Percentiles rank a stretch among this genome's conserved stretches.
phyloP scores from a whole-genome alignment of 2,113 vertebrate genomes.

The Tyto alba region DNA sequence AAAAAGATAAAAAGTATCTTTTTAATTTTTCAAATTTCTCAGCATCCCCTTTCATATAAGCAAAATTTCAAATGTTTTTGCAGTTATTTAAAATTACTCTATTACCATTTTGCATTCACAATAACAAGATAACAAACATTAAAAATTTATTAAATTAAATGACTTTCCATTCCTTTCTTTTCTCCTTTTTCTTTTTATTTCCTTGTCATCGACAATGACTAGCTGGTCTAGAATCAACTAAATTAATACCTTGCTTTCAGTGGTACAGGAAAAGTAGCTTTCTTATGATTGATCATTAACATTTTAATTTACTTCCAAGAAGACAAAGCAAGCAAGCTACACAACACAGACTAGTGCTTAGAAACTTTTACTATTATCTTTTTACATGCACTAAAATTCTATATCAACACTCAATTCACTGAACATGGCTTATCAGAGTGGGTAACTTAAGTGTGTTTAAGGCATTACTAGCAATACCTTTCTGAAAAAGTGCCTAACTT shows the following conservation, averaged over 20 bases:
- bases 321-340: background rate
- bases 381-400: background rate
- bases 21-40: background rate
- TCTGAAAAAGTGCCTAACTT: background rate
- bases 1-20: background rate
- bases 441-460: background rate
- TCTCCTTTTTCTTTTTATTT: background rate
- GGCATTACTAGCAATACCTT: background rate
- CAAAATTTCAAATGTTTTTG: background rate
- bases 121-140: background rate
- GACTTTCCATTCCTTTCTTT: background rate
- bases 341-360: background rate
- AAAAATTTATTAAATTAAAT: background rate
- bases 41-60: background rate
- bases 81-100: background rate
- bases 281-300: background rate
- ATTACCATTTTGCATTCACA: background rate
- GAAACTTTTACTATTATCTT: background rate
- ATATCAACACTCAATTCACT: background rate
- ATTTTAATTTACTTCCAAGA: background rate
- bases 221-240: background rate
- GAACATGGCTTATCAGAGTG: background rate
- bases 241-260: background rate
- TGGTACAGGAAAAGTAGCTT: background rate
- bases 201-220: background rate